Evolutionary conservation across 2,113 vertebrate genomes (phyloP), one percentile per base, ranked within the genome.

Genomic region (Larimichthys crocea): DNA sequence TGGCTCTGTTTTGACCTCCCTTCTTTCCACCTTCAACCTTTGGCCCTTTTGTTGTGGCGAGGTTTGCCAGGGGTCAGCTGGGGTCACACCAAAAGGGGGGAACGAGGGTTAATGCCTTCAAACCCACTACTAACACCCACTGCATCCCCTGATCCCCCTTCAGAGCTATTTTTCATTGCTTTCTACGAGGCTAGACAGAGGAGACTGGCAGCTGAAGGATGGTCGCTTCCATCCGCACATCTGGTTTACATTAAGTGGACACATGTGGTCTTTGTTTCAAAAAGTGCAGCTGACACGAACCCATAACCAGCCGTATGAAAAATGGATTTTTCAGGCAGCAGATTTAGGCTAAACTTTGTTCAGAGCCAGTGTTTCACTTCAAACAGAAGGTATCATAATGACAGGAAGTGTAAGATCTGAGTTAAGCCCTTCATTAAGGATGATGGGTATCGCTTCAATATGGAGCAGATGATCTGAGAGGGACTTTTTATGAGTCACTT

Each of bases 211-310:
- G 68, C 66, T 66, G 53, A 63, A 66, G 80, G 70, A 74, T 0
- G 79, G 59, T n/a, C 19, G 24, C 79, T 57, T 78, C 56, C 61
- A 76, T 74, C 75, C 78, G 83, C 15, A 3, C 48, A 67, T 89
- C 90, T 93, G 92, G 66, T 76, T 90, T 26, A 53, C 76, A 84
- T 93, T 90, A 90, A 85, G 82, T 2, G 29, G 69, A 89, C 89
- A 92, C 90, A 91, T 91, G 88, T 91, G 90, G 80, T 86, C 84
- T 80, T 87, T 80, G 88, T 89, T 92, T 91, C 55, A 67, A 76
- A 76, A 82, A 77, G 83, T 56, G 79, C 17, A 55, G 68, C 88
- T 80, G 83, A 86, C 83, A 63, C 26, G 10, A 73, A 88, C 48
- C 70, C 50, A 74, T 76, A 81, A 89, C 57, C 65, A 57, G 60